These are phyloP conservation scores for Perccottus glenii DNA, from an alignment of 2,113 vertebrate species.

Conservation along the genomic window DNA sequence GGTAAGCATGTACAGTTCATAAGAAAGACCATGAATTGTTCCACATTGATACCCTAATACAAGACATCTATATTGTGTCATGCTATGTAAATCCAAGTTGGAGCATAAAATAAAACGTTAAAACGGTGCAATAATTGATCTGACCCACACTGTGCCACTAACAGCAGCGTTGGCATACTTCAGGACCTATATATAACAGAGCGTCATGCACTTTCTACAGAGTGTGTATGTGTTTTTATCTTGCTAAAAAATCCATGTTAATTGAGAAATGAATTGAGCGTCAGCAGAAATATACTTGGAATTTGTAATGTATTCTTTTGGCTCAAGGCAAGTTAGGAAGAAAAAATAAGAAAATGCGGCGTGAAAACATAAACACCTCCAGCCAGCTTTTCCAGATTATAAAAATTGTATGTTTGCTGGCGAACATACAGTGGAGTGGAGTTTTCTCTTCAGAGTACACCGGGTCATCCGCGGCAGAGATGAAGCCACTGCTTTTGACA, in stretches of 20 bases:
- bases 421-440: too few relatives aligned
- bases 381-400: not conserved
- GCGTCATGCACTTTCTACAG: not conserved
- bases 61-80: conserved; percentile 5
- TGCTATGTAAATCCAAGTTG: conserved; percentile 1
- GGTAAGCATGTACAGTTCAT: not conserved
- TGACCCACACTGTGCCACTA: not conserved
- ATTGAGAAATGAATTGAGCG: conserved; percentile 18
- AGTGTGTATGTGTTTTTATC: conserved; percentile 9
- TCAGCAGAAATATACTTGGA: conserved; percentile 34
- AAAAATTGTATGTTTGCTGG: conserved; percentile 12
- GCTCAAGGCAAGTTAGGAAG: conserved; percentile 14
- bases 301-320: conserved; percentile 28
- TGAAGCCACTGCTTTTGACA: conserved; percentile 6
- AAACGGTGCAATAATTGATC: conserved; percentile 6
- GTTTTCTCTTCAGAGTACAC: conserved; percentile 8
- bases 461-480: not conserved
- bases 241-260: conserved; percentile 5
- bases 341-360: conserved; percentile 25
- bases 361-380: conserved; percentile 4
- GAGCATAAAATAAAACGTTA: conserved; percentile 11
- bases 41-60: conserved; percentile 3
- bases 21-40: not conserved
- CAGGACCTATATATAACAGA: not conserved
- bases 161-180: not conserved